Percentiles rank a stretch among this genome's conserved stretches.
phyloP scores from a whole-genome alignment of 30 jellyfish, hydroid and myxozoan genomes.

The Kudoa iwatai region DNA sequence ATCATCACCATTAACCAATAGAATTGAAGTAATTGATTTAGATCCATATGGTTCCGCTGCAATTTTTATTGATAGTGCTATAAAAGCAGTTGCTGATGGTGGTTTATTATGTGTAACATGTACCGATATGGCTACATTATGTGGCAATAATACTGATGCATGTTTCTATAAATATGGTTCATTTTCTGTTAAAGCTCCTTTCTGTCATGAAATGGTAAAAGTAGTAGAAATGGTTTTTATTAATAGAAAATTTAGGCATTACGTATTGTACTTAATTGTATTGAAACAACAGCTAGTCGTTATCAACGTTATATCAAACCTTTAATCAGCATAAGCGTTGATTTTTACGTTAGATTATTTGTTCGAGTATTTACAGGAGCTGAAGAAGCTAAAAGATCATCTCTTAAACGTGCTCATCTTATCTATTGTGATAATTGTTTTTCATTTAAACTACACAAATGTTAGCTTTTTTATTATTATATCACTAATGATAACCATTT shows the following conservation, averaged over 20 bases:
- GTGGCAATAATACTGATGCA: conserved; percentile 95
- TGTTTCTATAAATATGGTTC: conserved; percentile 65
- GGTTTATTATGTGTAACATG: conserved; percentile 86
- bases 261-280: conserved; percentile 18
- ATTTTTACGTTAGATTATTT: conserved; percentile 38
- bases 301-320: conserved; percentile 50
- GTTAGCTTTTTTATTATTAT: conserved; percentile 2
- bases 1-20: conserved; percentile 5
- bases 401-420: conserved; percentile 30
- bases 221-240: no score
- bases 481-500: background rate
- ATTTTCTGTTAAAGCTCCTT: conserved; percentile 37
- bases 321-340: conserved; percentile 43
- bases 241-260: conserved; percentile 65
- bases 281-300: conserved; percentile 53
- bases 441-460: conserved; percentile 63
- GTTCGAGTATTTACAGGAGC: conserved; percentile 47
- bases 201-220: conserved; percentile 78
- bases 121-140: conserved; percentile 94
- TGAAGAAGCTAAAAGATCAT: conserved; percentile 43
- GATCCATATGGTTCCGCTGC: conserved; percentile 96
- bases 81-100: conserved; percentile 76
- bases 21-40: conserved; percentile 31
- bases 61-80: conserved; percentile 57
- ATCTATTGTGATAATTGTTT: conserved; percentile 49